Base-by-base conservation (phyloP, 2,797 vertebrate species). In the Lacerta viridis region DNA sequence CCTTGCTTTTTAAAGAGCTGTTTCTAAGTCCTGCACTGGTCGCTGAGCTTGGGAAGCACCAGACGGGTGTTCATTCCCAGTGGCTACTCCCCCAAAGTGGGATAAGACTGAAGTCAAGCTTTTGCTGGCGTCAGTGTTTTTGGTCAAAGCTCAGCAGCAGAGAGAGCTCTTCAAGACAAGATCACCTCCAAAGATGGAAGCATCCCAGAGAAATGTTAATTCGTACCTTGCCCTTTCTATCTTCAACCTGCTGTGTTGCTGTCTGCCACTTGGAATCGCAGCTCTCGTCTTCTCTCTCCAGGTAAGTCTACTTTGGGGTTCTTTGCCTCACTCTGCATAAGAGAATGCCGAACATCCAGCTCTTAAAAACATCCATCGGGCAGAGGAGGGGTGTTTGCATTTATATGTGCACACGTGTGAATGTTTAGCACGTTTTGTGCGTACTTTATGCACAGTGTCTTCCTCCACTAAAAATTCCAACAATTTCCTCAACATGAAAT, bases 241-340 rank as follows among this genome's bases (percentile, higher is more conserved):
- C 77, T 90, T 93, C 68, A 94, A 92, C 89, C 69, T 92, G 75
- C 5, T 93, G 3, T 95, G 88, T 41, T 95, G 93, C 85, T 95
- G 91, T 72, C 23, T 88, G 5, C 94, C 94, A 3, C 41, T 94
- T 84, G 94, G 94, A 80, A 41, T 95, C 39, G 83, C 88, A 61
- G 94, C 94, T 23, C 82, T 95, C 8, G 25, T 94, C 59, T 95
- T 10, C 83, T 95, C 94, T 61, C 84, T 83, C 55, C 74, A 83
- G 71, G 93, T 94, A 88, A 92, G 94, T 91, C 69, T n/a, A 17
- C 15, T 18, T 1, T 39, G 68, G 11, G 17, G 5, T 72, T 29
- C 1, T 6, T 71, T 55, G n/a, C 23, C 43, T 50, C 4, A n/a
- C 46, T 8, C 27, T 9, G 15, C 11, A 18, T 17, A 10, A 39